Evolutionary conservation across 2,888 invertebrate species (phyloP), one percentile per base, ranked within the genome.

Genomic region (Drosophila flavopinicola): DNA sequence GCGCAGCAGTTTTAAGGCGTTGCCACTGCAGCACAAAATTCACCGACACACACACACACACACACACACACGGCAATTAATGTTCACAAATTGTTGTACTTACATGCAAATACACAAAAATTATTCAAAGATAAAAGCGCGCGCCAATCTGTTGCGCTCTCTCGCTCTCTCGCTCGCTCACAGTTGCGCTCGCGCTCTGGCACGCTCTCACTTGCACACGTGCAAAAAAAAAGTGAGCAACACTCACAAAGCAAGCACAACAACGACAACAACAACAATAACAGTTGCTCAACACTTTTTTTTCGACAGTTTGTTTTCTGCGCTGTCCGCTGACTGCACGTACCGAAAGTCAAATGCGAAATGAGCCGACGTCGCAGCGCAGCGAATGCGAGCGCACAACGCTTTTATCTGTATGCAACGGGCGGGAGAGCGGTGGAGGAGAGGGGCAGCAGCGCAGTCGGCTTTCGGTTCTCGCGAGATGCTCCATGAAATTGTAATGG

Each of bases 331-430:
- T 42, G 61, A 76, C 83, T 85, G 74, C 71, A 78, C 85, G 76
- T 75, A 71, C 77, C 86, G 75, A 85, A 78, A 78, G 85, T 78
- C 80, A 76, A 88, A 85, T 80, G 83, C 80, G 75, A 87, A 88
- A 78, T 88, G 88, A 86, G 52, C 17, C 44, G 51, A 37, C 44
- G 49, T 11, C 52, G 60, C 44, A 27, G 52, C 48, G 65, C 79
- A 73, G 53, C 61, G 47, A 56, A 44, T 59, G 60, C 41, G 47
- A 69, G 60, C 47, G 41, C 63, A 59, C 52, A 60, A 38, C 59
- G 44, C 44, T 73, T 69, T 69, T 73, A 74, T 73, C 65, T 65
- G 57, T 72, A 47, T 74, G 69, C 74, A 72, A 35, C 67, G 37
- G 17, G 27, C n/a, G 37, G n/a, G 17, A 6, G 24, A n/a, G n/a